These are phyloP conservation scores for Chiroxiphia lanceolata DNA, from an alignment of 2,797 vertebrate genomes.

Conservation along the genomic window DNA sequence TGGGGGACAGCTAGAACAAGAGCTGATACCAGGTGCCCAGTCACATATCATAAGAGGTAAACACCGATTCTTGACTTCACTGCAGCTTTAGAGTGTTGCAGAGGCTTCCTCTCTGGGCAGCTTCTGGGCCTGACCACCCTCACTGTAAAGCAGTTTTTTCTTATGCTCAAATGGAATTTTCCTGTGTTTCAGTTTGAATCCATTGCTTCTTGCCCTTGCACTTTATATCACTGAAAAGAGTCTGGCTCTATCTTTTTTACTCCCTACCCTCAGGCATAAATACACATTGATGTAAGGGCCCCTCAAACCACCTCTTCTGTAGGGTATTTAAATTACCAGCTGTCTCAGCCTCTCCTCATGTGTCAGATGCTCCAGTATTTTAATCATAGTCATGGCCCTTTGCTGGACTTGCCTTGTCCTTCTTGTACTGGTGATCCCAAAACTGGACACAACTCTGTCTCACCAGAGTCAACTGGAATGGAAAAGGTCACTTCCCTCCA, in stretches of 20 bases:
- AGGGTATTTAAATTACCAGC: neutral
- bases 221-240: neutral
- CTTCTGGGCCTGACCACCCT: neutral
- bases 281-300: neutral
- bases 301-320: neutral
- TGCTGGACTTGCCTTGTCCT: neutral
- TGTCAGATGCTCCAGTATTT: neutral
- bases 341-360: neutral
- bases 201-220: neutral
- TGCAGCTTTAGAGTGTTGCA: neutral
- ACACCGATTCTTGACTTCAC: neutral
- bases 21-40: neutral
- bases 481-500: neutral
- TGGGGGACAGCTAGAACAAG: neutral
- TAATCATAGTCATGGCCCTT: neutral
- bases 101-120: neutral
- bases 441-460: neutral
- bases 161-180: neutral
- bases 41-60: neutral
- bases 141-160: neutral
- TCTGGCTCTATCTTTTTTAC: neutral
- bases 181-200: neutral
- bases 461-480: neutral
- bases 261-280: neutral
- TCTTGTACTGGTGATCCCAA: neutral